Conservation (phyloP, 2,797 vertebrate genomes). For the Sebastes vulpes region DNA sequence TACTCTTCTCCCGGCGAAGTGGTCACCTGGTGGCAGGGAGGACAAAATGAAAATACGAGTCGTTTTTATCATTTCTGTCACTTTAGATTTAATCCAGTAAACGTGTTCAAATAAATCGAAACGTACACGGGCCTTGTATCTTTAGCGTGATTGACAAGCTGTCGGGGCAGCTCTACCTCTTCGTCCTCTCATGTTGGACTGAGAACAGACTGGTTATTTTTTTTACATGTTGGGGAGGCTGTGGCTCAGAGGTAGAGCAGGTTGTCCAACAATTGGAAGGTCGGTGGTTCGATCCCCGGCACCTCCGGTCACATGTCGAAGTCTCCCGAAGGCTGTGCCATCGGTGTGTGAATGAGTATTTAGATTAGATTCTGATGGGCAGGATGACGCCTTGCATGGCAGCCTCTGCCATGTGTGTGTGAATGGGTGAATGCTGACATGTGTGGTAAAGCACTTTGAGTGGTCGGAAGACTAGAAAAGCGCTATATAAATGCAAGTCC, state of each 20-base stretch:
- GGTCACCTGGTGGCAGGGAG: too few relatives aligned
- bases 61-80: background rate
- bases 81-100: background rate
- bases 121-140: background rate
- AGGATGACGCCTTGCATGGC: fast-evolving
- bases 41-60: background rate
- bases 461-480: too few relatives aligned
- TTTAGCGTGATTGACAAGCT: background rate
- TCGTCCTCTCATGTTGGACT: background rate
- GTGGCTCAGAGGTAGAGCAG: background rate
- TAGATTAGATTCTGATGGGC: too few relatives aligned
- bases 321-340: background rate
- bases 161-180: background rate
- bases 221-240: too few relatives aligned
- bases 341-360: too few relatives aligned
- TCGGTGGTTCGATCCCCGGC: background rate
- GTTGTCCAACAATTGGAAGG: background rate
- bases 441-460: too few relatives aligned
- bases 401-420: too few relatives aligned
- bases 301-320: background rate
- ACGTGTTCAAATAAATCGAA: background rate
- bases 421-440: too few relatives aligned
- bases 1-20: background rate
- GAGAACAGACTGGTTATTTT: background rate
- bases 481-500: too few relatives aligned